Evolutionary conservation across 2,888 invertebrate genomes (phyloP).

Genomic region (Macrosoma leucophasiata): DNA sequence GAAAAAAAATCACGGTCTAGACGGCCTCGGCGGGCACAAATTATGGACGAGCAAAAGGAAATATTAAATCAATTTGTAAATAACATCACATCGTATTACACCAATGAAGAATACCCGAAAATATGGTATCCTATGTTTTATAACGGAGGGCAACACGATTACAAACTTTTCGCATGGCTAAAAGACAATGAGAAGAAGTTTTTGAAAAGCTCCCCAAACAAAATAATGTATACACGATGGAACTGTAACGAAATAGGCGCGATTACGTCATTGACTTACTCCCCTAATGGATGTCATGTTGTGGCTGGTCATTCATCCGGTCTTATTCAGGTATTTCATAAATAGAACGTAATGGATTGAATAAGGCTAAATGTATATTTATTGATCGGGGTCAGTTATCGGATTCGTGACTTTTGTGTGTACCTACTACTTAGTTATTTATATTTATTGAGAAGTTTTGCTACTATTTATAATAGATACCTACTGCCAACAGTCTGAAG

Average conservation of each 20-base stretch:
- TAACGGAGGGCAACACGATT: conserved; percentile 27
- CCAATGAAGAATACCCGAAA: conserved; percentile 37
- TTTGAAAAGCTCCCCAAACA: conserved; percentile 42
- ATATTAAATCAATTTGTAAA: conserved; percentile 37
- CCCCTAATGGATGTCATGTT: conserved; percentile 55
- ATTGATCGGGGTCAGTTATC: too few species aligned
- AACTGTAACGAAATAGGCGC: conserved; percentile 47
- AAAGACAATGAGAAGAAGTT: conserved; percentile 41
- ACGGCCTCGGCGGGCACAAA: conserved; percentile 18
- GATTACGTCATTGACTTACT: conserved; percentile 54
- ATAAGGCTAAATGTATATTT: too few species aligned
- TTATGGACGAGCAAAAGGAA: conserved; percentile 32
- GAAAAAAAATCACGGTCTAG: conserved; percentile 31
- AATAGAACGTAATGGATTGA: too few species aligned
- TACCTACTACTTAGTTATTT: too few species aligned
- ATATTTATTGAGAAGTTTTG: too few species aligned
- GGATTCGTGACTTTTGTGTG: too few species aligned
- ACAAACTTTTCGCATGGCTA: conserved; percentile 37
- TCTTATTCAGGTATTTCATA: conserved; percentile 57
- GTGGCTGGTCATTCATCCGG: conserved; percentile 67
- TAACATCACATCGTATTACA: conserved; percentile 35
- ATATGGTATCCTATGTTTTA: conserved; percentile 56
- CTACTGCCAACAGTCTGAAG: too few species aligned
- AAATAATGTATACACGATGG: conserved; percentile 47
- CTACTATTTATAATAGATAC: too few species aligned